Evolutionary conservation across 92 coral and sea anemone genomes (phyloP).

Genomic region (Epizoanthus illoricatus): DNA sequence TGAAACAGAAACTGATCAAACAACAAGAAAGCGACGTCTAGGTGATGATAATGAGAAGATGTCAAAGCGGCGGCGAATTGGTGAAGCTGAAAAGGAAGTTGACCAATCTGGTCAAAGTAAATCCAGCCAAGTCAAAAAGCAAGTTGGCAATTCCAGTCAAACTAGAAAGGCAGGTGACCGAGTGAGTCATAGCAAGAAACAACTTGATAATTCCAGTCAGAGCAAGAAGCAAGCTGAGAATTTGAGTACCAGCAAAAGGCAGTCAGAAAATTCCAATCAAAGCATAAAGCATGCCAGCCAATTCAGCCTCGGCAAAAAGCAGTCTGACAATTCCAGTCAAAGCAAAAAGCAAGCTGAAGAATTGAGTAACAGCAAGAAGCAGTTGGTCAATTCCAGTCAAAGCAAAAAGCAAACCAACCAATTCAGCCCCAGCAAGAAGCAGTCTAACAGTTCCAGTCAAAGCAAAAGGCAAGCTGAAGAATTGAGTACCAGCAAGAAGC

Average conservation of each 20-base stretch:
- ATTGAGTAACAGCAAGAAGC: not conserved
- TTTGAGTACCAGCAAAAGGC: not conserved
- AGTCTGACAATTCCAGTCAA: not conserved
- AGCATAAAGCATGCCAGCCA: not conserved
- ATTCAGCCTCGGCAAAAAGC: not conserved
- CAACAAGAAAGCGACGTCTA: conserved; percentile 14
- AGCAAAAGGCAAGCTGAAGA: not conserved
- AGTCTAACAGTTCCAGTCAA: not conserved
- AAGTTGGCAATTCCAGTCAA: not conserved
- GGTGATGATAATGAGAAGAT: not conserved
- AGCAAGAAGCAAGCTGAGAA: not conserved
- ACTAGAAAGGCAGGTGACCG: not conserved
- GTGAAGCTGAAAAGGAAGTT: not conserved
- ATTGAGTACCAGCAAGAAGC: not conserved
- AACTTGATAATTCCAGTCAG: not conserved
- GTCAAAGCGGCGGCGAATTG: not conserved
- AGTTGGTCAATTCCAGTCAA: not conserved
- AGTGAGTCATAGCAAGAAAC: not conserved
- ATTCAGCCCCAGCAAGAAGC: not conserved
- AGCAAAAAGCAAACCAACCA: not conserved
- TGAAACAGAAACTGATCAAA: not conserved
- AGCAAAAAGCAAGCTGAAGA: not conserved
- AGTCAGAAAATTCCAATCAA: not conserved
- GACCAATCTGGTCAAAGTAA: not conserved
- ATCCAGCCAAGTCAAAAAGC: not conserved